Conservation (phyloP, 37 sponge, comb jelly and placozoan species). For the Aplysina aerophoba region DNA sequence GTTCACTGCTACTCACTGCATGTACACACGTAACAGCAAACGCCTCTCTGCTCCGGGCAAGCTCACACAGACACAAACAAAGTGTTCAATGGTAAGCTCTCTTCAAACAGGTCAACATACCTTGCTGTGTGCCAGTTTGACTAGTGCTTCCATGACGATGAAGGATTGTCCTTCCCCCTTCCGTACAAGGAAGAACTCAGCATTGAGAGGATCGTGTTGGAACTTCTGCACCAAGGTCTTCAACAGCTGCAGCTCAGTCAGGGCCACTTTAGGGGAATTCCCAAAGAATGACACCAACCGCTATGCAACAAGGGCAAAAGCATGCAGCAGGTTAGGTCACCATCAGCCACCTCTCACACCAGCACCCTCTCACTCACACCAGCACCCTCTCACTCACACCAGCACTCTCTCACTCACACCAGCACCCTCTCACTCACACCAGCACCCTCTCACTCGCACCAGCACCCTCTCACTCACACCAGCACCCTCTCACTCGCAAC, state of each 20-base stretch:
- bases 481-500: not conserved
- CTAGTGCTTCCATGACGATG: slow-evolving; percentile 24
- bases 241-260: slow-evolving; percentile 16
- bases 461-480: not conserved
- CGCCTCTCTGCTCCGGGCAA: too few relatives aligned
- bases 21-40: too few relatives aligned
- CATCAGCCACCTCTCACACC: not conserved
- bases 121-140: slow-evolving; percentile 38
- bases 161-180: not conserved
- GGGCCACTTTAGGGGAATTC: slow-evolving; percentile 22
- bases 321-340: too few relatives aligned
- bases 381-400: slow-evolving; percentile 58
- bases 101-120: not conserved
- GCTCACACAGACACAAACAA: slow-evolving; percentile 19
- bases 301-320: slow-evolving; percentile 33
- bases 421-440: slow-evolving; percentile 22
- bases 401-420: slow-evolving; percentile 75
- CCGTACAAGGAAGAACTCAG: slow-evolving; percentile 18
- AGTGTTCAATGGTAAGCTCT: too few relatives aligned
- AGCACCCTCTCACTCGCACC: not conserved
- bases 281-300: slow-evolving; percentile 28
- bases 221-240: slow-evolving; percentile 29
- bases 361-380: not conserved
- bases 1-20: too few relatives aligned
- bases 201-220: slow-evolving; percentile 14